Percentiles rank a stretch among this genome's conserved stretches.
Evolutionary conservation across 2,113 vertebrate species (phyloP).

Genomic region (Barnardius zonarius): DNA sequence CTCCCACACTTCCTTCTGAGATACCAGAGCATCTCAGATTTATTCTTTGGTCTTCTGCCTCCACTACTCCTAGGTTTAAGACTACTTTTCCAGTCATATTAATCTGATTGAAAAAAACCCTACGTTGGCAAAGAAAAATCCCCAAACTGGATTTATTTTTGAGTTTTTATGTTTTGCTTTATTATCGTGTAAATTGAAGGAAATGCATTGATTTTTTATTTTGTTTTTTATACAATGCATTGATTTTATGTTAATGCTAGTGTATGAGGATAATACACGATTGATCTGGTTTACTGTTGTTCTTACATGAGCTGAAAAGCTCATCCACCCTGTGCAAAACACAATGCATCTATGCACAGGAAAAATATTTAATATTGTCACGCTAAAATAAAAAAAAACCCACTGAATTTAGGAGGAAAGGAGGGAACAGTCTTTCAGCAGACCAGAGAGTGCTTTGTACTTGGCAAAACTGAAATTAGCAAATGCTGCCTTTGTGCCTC

Average conservation of each 20-base stretch:
- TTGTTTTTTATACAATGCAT: not conserved
- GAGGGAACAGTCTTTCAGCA: not conserved
- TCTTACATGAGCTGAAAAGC: not conserved
- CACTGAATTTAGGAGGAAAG: not conserved
- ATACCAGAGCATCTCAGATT: not conserved
- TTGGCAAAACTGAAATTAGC: conserved; percentile 60
- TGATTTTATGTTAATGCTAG: not conserved
- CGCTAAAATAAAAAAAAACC: not conserved
- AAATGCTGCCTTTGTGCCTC: conserved; percentile 61
- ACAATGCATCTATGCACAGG: not conserved
- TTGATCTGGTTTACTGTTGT: not conserved
- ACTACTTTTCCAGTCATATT: not conserved
- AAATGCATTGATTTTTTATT: not conserved
- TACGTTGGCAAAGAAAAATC: not conserved
- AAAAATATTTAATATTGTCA: not conserved
- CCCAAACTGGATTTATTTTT: not conserved
- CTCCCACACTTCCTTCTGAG: conserved; percentile 43
- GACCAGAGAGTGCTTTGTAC: conserved; percentile 21
- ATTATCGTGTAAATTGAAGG: not conserved
- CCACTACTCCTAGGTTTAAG: not conserved
- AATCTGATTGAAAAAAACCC: not conserved
- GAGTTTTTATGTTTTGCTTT: not conserved
- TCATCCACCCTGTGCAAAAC: not conserved
- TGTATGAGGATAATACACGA: not conserved
- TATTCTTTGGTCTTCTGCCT: conserved; percentile 14